These are phyloP conservation scores for Zele albiditarsus DNA, from an alignment of 2,888 invertebrate genomes.

Conservation along the genomic window DNA sequence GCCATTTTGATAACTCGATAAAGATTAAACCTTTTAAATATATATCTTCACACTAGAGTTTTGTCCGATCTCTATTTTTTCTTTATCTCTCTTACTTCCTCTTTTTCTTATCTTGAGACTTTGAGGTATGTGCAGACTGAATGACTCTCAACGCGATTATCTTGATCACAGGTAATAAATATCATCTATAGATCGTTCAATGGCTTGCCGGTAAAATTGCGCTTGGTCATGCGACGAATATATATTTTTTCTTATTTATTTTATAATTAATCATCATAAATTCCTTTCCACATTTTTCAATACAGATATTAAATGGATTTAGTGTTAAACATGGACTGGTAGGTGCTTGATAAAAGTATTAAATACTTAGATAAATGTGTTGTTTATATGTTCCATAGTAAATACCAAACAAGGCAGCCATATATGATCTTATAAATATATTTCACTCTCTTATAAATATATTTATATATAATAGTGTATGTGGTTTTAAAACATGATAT, in stretches of 20 bases:
- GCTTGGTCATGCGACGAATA: conserved; percentile 22
- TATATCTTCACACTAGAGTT: background rate
- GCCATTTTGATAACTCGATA: background rate
- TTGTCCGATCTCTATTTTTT: background rate
- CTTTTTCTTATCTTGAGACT: background rate
- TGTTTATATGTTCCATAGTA: background rate
- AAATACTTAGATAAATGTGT: conserved; percentile 36
- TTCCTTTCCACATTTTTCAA: background rate
- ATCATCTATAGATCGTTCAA: conserved; percentile 22
- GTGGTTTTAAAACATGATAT: conserved; percentile 29
- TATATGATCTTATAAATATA: conserved; percentile 26
- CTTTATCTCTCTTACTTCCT: background rate
- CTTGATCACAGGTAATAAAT: conserved; percentile 24
- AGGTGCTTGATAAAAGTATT: conserved; percentile 35
- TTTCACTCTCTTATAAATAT: conserved; percentile 11
- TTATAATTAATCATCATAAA: conserved; percentile 20
- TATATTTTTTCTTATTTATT: conserved; percentile 7
- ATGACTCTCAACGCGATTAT: conserved; percentile 18
- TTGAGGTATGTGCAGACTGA: background rate
- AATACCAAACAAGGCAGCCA: background rate
- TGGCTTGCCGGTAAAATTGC: conserved; percentile 21
- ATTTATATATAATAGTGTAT: conserved; percentile 9
- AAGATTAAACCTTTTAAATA: background rate
- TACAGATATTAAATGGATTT: background rate
- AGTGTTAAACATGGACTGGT: background rate